Percentiles rank a stretch among this genome's conserved stretches.
Evolutionary conservation across 2,797 vertebrate genomes (phyloP).

Genomic region (Nothura maculosa): DNA sequence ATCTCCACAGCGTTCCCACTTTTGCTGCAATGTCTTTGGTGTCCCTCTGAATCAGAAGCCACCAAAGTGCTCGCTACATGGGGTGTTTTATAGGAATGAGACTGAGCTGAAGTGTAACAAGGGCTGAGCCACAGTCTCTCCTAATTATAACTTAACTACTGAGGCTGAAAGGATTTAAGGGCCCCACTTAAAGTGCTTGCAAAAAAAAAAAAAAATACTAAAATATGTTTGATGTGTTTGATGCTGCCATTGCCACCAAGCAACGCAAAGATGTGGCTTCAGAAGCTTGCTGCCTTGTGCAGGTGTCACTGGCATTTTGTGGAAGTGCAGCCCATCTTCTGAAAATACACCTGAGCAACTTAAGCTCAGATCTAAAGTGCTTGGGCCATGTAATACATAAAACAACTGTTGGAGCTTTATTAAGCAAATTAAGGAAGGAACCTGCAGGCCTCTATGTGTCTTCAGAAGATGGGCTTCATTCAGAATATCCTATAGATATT

Average conservation of each 20-base stretch:
- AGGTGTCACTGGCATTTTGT: not conserved
- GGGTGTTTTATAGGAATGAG: not conserved
- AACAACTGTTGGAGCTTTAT: not conserved
- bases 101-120: not conserved
- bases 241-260: not conserved
- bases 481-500: not conserved
- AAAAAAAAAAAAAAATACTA: not conserved
- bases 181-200: not conserved
- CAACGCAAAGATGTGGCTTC: not conserved
- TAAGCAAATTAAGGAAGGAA: not conserved
- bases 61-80: accelerated
- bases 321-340: not conserved
- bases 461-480: not conserved
- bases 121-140: not conserved
- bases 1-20: accelerated
- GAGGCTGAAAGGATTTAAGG: no score
- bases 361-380: not conserved
- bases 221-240: not conserved
- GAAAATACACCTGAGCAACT: no score
- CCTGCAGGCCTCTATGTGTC: not conserved
- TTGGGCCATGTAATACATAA: not conserved
- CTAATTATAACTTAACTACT: not conserved
- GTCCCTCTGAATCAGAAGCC: not conserved
- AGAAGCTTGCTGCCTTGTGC: not conserved
- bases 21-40: not conserved